phyloP scores from a whole-genome alignment of 2,113 vertebrate genomes.

The Choloepus hoffmanni region DNA sequence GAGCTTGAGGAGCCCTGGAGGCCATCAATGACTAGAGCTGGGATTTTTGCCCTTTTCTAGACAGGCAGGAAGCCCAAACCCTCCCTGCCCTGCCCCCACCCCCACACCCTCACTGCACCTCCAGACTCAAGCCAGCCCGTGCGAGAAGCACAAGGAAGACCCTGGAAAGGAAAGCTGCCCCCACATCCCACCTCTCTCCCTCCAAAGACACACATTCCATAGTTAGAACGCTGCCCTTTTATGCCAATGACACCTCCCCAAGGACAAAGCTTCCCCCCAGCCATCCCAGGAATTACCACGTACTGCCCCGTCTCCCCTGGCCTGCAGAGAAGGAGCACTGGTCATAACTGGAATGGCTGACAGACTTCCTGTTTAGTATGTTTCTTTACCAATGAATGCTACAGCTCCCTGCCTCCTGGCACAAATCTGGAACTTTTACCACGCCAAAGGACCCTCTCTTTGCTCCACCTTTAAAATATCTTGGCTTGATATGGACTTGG shows the following conservation, averaged over 20 bases:
- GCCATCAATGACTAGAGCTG: conserved; percentile 8
- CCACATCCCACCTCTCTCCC: background rate
- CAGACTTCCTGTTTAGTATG: background rate
- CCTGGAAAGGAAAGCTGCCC: background rate
- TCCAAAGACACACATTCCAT: background rate
- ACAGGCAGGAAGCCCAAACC: background rate
- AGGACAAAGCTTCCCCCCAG: background rate
- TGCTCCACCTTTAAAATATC: conserved; percentile 23
- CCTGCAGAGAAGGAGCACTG: background rate
- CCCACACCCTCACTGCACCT: background rate
- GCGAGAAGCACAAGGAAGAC: background rate
- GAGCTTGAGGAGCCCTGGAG: conserved; percentile 34
- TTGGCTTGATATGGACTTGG: background rate
- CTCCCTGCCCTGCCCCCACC: background rate
- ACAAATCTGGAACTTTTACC: background rate
- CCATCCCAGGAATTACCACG: background rate
- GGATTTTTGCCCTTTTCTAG: conserved; percentile 34
- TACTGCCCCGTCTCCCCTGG: background rate
- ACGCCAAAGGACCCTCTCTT: background rate
- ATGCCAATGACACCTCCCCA: background rate
- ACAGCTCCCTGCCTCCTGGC: background rate
- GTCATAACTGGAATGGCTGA: background rate
- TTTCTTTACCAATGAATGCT: background rate
- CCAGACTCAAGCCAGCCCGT: background rate
- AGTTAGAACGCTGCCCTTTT: background rate